Evolutionary conservation across 2,113 vertebrate species (phyloP).

Genomic region (Clarias magur): DNA sequence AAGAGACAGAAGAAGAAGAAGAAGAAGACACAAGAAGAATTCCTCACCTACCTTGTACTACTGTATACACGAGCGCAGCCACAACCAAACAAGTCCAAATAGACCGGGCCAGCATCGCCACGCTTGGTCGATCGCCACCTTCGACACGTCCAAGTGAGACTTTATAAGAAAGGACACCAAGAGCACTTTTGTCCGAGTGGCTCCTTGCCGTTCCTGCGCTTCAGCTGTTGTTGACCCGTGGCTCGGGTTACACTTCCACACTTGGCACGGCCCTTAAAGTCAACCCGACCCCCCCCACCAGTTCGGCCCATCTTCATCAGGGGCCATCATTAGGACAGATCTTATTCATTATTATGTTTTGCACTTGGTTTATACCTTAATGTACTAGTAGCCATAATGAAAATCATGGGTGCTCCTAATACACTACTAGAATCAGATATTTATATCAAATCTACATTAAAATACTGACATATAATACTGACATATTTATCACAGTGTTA

Average conservation of each 20-base stretch:
- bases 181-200: constrained; percentile 63
- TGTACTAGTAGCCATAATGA: background rate
- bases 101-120: constrained; percentile 57
- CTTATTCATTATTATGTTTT: background rate
- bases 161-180: constrained; percentile 59
- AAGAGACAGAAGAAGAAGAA: background rate
- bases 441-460: background rate
- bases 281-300: constrained; percentile 33
- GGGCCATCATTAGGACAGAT: constrained; percentile 29
- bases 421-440: background rate
- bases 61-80: constrained; percentile 52
- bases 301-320: constrained; percentile 57
- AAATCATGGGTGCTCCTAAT: background rate
- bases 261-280: constrained; percentile 67
- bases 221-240: constrained; percentile 67
- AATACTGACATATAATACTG: background rate
- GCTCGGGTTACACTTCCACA: constrained; percentile 73
- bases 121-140: constrained; percentile 35
- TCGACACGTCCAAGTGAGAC: constrained; percentile 51
- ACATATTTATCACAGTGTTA: background rate
- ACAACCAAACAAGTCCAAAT: constrained; percentile 57
- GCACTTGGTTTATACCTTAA: background rate
- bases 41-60: constrained; percentile 63
- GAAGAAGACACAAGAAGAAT: constrained; percentile 1
- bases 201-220: constrained; percentile 49